Evolutionary conservation across 2,113 vertebrate genomes (phyloP), one percentile per base, ranked within the genome.

Genomic region (Percina caprodes): DNA sequence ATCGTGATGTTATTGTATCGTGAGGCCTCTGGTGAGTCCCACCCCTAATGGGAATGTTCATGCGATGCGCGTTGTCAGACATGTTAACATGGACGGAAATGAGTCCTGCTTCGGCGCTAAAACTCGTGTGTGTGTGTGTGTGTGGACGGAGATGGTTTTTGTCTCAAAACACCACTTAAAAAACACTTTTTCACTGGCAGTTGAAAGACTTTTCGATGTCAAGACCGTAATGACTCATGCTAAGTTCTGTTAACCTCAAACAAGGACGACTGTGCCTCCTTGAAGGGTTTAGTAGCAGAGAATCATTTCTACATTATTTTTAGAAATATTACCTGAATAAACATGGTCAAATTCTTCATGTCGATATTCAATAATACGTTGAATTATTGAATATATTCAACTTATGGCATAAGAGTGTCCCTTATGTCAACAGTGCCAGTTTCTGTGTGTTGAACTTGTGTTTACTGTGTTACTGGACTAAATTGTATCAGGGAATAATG

Each of bases 351-450:
- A 73, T 80, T 82, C 35, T 80, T 91, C 79, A 4, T 69, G 67
- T 85, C 82, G 55, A 79, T 70, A 70, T 83, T 90, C 78, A 65
- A 15, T 54, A 63, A 73, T 51, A 54, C 18, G 59, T 62, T 56
- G 69, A 66, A 82, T 69, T 30, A 30, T 30, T 30, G 30, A 30
- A 30, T 30, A 4, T 30, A 30, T 30, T 4, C 30, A 30, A 30
- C 30, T 0, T 4, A 30, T 30, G 30, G 30, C 30, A 30, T 30
- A 72, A 6, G 48, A 76, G 69, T 86, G 79, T 87, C 84, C 88
- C 24, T 70, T 56, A 88, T 58, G 74, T 91, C 87, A 87, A 70
- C 77, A 69, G 91, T 92, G 90, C 90, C 91, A 87, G 80, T 74
- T 89, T 66, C 84, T 90, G 79, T 69, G 70, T 59, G 76, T 67